Percentiles rank a stretch among this genome's conserved stretches.
Conservation (phyloP, 2,113 vertebrate genomes). For the Ophiodon elongatus region DNA sequence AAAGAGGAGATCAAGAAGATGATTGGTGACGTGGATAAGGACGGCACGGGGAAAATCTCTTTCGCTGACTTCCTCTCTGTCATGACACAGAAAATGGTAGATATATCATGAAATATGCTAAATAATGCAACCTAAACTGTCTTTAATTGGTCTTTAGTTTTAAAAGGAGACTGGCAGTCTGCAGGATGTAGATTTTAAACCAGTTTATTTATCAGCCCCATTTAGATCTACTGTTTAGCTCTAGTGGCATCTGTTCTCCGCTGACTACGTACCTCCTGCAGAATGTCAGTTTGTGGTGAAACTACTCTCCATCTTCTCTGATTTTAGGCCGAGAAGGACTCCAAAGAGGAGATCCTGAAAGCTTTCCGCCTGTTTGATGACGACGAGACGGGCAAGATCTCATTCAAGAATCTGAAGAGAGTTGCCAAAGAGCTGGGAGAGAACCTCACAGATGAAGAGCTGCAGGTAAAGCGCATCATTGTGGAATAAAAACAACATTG, state of each 20-base stretch:
- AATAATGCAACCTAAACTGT: background rate
- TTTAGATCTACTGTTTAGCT: background rate
- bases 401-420: slow-evolving; percentile 93
- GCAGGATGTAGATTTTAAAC: background rate
- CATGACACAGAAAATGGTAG: slow-evolving; percentile 97
- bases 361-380: slow-evolving; percentile 96
- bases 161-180: background rate
- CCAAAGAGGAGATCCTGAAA: slow-evolving; percentile 95
- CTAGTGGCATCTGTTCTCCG: background rate
- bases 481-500: background rate
- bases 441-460: slow-evolving; percentile 93
- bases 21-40: slow-evolving; percentile 91
- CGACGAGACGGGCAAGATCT: slow-evolving; percentile 95
- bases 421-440: slow-evolving; percentile 94
- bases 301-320: background rate
- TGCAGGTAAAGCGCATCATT: slow-evolving; percentile 85
- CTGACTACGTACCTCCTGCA: background rate
- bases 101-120: background rate
- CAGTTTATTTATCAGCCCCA: background rate
- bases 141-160: background rate
- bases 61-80: slow-evolving; percentile 90
- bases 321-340: slow-evolving; percentile 93
- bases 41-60: slow-evolving; percentile 91
- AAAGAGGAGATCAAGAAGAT: slow-evolving; percentile 97
- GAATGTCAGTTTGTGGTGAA: background rate